Evolutionary conservation across 2,113 vertebrate species (phyloP).

Genomic region (Pseudonaja textilis): DNA sequence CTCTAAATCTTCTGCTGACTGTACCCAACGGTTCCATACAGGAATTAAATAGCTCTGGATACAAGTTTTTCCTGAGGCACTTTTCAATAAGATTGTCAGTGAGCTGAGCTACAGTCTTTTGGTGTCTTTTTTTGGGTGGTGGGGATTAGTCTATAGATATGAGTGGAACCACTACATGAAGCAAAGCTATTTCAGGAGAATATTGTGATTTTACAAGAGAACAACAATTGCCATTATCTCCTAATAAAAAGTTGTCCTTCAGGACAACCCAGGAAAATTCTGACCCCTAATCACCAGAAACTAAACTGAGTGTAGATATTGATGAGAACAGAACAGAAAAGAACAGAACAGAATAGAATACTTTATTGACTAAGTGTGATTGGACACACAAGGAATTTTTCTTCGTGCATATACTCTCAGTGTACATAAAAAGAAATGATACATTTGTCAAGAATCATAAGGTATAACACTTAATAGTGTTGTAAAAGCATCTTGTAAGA

Average conservation of each 20-base stretch:
- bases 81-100: background rate
- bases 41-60: background rate
- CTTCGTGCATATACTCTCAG: too few relatives aligned
- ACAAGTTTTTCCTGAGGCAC: background rate
- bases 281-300: background rate
- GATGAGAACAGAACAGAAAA: background rate
- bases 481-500: background rate
- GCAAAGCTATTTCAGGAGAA: background rate
- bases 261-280: background rate
- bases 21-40: background rate
- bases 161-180: background rate
- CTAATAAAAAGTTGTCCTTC: background rate
- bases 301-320: background rate
- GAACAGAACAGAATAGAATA: too few relatives aligned
- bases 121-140: background rate
- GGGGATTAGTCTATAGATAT: background rate
- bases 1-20: background rate
- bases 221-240: background rate
- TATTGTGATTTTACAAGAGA: background rate
- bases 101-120: background rate
- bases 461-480: too few relatives aligned
- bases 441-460: too few relatives aligned
- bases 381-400: too few relatives aligned
- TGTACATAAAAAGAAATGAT: too few relatives aligned
- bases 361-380: too few relatives aligned